These are phyloP conservation scores for Bradypodion pumilum DNA, from an alignment of 2,797 vertebrate species.

Conservation along the genomic window DNA sequence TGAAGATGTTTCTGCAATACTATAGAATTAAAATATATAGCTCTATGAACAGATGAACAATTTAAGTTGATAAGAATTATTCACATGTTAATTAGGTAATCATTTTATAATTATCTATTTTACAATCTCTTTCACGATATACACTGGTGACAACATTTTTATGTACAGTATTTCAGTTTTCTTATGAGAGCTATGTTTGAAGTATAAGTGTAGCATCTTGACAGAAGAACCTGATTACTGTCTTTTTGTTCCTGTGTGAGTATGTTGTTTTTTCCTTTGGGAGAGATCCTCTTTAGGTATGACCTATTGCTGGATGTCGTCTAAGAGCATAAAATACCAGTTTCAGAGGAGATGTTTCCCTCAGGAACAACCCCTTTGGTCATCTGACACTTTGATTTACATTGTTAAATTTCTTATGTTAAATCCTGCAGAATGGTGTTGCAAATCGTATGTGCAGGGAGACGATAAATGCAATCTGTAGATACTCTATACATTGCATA, in stretches of 20 bases:
- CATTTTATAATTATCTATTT: constrained; percentile 16
- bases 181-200: not conserved
- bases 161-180: not conserved
- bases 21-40: not conserved
- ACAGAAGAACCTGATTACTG: not conserved
- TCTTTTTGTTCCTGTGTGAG: not conserved
- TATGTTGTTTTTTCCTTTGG: not conserved
- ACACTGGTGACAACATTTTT: not conserved
- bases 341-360: not conserved
- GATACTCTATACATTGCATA: not conserved
- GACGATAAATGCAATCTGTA: not conserved
- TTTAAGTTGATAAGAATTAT: constrained; percentile 13
- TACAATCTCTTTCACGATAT: not conserved
- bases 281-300: not conserved
- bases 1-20: constrained; percentile 9
- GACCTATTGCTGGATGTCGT: not conserved
- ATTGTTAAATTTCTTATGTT: not conserved
- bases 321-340: too few relatives aligned
- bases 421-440: not conserved
- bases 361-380: not conserved
- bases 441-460: not conserved
- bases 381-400: not conserved
- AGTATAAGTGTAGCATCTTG: not conserved
- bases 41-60: constrained; percentile 1
- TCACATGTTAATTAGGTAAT: constrained; percentile 28